Evolutionary conservation across 2,113 vertebrate genomes (phyloP).

Genomic region (Rattus rattus): DNA sequence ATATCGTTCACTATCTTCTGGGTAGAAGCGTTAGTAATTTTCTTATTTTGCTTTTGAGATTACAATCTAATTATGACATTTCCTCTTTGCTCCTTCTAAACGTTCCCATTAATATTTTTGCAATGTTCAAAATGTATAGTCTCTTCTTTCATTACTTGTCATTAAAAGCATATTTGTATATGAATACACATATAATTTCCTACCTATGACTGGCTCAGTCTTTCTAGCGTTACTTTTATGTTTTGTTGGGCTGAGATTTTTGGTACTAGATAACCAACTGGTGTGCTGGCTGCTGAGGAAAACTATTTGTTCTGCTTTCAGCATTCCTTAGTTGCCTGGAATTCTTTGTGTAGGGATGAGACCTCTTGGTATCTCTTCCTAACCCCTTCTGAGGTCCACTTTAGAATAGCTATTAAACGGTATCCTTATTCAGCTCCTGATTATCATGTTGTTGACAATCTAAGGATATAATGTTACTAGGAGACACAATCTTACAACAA

Average conservation of each 20-base stretch:
- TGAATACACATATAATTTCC: neutral
- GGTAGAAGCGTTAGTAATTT: neutral
- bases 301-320: neutral
- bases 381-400: neutral
- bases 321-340: neutral
- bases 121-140: neutral
- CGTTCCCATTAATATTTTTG: neutral
- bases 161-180: neutral
- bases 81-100: neutral
- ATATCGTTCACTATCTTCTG: neutral
- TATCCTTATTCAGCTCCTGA: neutral
- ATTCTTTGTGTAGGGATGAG: neutral
- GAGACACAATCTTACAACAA: neutral
- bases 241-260: neutral
- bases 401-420: neutral
- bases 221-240: neutral
- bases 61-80: neutral
- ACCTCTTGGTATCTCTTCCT: fast-evolving
- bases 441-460: neutral
- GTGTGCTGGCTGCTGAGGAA: too few relatives aligned
- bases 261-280: neutral
- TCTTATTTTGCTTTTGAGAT: neutral
- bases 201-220: neutral
- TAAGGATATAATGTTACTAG: too few relatives aligned
- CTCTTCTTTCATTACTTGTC: neutral